These are phyloP conservation scores for Pluvianellus socialis DNA, from an alignment of 2,113 vertebrate species.

Conservation along the genomic window DNA sequence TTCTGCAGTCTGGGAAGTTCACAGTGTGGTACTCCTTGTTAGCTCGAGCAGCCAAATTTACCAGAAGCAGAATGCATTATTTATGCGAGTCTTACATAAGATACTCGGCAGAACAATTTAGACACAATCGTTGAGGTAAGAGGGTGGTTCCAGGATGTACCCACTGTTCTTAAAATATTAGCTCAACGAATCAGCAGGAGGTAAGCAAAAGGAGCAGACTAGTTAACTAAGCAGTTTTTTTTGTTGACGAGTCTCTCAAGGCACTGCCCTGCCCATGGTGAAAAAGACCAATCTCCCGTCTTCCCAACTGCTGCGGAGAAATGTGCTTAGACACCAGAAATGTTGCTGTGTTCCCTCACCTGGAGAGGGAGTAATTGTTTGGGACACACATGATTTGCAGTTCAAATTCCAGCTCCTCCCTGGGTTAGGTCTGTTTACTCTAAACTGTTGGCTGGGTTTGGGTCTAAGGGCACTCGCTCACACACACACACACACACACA, in stretches of 20 bases:
- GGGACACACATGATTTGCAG: slow-evolving; percentile 43
- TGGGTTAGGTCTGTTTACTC: slow-evolving; percentile 65
- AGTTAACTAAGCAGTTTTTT: slow-evolving; percentile 29
- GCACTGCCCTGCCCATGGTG: background rate
- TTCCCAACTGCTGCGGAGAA: background rate
- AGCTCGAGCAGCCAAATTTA: background rate
- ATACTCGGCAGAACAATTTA: background rate
- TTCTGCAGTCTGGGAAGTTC: background rate
- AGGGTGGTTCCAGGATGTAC: slow-evolving; percentile 41
- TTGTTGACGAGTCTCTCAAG: background rate
- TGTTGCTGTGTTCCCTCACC: slow-evolving; percentile 41
- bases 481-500: background rate
- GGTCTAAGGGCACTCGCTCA: slow-evolving; percentile 30
- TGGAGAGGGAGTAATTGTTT: slow-evolving; percentile 65
- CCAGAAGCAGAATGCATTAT: background rate
- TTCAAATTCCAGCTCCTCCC: slow-evolving; percentile 62
- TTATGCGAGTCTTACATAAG: slow-evolving; percentile 45
- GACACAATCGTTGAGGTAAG: slow-evolving; percentile 28
- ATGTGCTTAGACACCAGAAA: slow-evolving; percentile 42
- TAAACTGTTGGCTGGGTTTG: slow-evolving; percentile 41
- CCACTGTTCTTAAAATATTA: slow-evolving; percentile 50
- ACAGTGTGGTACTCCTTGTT: background rate
- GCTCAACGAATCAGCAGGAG: slow-evolving; percentile 35
- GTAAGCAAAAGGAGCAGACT: slow-evolving; percentile 11
- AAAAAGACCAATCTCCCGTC: background rate